These are phyloP conservation scores for Sisor rabdophorus DNA, from an alignment of 2,113 vertebrate genomes.

Conservation along the genomic window DNA sequence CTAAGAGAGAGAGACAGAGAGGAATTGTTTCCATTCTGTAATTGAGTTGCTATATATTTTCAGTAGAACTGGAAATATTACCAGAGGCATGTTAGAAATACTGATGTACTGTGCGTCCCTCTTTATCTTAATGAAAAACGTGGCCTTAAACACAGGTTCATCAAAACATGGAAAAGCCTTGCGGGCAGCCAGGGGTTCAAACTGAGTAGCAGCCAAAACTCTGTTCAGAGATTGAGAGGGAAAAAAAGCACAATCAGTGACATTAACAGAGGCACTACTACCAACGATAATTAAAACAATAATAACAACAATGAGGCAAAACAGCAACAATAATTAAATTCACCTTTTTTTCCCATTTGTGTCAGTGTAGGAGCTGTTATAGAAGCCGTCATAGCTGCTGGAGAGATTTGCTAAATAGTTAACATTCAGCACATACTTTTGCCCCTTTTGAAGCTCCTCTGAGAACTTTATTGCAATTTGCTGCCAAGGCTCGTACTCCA, in stretches of 20 bases:
- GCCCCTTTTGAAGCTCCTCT: slow-evolving; percentile 71
- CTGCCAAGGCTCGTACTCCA: slow-evolving; percentile 81
- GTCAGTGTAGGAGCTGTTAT: slow-evolving; percentile 83
- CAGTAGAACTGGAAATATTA: slow-evolving; percentile 52
- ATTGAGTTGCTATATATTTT: no score
- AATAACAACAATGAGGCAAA: no score
- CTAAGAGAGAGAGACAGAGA: no score
- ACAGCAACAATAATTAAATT: neutral
- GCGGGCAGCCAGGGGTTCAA: slow-evolving; percentile 88
- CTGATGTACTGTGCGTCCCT: slow-evolving; percentile 74
- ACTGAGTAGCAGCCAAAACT: slow-evolving; percentile 91
- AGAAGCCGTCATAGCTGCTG: slow-evolving; percentile 83
- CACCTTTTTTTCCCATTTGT: slow-evolving; percentile 69
- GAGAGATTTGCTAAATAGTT: slow-evolving; percentile 81
- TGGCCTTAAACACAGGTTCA: slow-evolving; percentile 91
- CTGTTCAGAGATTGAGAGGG: slow-evolving; percentile 57
- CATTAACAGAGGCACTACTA: neutral
- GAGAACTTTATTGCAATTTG: slow-evolving; percentile 81
- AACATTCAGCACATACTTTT: slow-evolving; percentile 74
- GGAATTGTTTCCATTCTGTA: no score
- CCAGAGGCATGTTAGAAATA: slow-evolving; percentile 96
- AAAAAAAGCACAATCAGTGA: neutral
- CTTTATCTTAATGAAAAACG: slow-evolving; percentile 80
- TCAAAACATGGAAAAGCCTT: slow-evolving; percentile 97
- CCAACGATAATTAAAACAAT: neutral